Evolutionary conservation across 1,140 invertebrate genomes (phyloP).

Genomic region (Thaumetopoea pityocampa): DNA sequence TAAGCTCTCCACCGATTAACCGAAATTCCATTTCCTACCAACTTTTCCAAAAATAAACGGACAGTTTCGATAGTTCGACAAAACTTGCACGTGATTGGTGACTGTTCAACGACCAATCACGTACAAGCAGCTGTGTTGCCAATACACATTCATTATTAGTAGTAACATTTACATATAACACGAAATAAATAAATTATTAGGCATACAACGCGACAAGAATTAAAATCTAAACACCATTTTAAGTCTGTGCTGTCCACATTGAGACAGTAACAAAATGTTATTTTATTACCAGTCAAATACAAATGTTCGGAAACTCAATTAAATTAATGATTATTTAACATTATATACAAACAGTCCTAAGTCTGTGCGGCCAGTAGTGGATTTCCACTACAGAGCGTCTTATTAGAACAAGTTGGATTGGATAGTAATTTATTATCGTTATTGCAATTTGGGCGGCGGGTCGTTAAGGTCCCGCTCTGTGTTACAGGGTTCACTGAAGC

Average conservation of each 20-base stretch:
- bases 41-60: too few relatives aligned
- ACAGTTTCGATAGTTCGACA: too few relatives aligned
- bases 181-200: too few relatives aligned
- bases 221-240: too few relatives aligned
- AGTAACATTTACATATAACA: too few relatives aligned
- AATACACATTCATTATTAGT: too few relatives aligned
- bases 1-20: too few relatives aligned
- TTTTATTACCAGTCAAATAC: constrained; percentile 1
- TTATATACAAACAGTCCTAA: constrained; percentile 31
- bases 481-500: constrained; percentile 35
- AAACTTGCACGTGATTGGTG: too few relatives aligned
- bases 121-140: too few relatives aligned
- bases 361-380: constrained; percentile 14
- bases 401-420: constrained; percentile 61
- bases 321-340: constrained; percentile 55
- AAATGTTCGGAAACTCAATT: constrained; percentile 48
- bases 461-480: constrained; percentile 30
- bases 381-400: constrained; percentile 35
- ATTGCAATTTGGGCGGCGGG: constrained; percentile 46
- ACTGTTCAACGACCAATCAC: too few relatives aligned
- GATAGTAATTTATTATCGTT: constrained; percentile 63
- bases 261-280: constrained; percentile 1
- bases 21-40: too few relatives aligned
- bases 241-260: neutral
- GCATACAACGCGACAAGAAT: too few relatives aligned